Evolutionary conservation across 1,140 invertebrate genomes (phyloP), one percentile per base, ranked within the genome.

Genomic region (Aphis gossypii): DNA sequence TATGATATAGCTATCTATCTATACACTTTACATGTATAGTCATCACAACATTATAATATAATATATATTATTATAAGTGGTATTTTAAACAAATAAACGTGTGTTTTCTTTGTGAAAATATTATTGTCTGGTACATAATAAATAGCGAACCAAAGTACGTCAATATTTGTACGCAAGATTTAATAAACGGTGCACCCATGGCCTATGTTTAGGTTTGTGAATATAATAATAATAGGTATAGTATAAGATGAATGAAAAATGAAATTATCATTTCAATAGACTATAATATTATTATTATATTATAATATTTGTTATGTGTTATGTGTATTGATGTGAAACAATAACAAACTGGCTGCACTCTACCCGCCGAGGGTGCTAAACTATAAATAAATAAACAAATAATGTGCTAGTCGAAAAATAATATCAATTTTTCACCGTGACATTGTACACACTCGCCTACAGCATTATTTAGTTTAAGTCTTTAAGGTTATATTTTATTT

Each of bases 391-490:
- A 51, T 51, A 51, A 51, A 51, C 48, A 51, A 51, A 51, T 51
- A 18, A 51, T 18, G 14, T 0, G 0, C 3, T 18, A 18, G 14
- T 51, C 9, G 48, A 51, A 51, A 51, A 51, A 18, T 14, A 51
- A 48, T 48, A 48, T 48, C 48, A 48, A 9, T 9, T 11, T 11
- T 48, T 48, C 14, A 48, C 14, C 9, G 94, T 99, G 98, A 60
- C 35, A 35, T 35, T 35, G 35, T 35, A 35, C 35, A 1, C 35
- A 35, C 35, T 35, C 35, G 35, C 1, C 35, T 35, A 35, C 35
- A 35, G 35, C 35, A 35, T 35, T 35, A 35, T 35, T 35, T 35
- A 35, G 35, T 35, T 35, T 35, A 1, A 35, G 35, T 1, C 35
- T 35, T 35, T 35, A 35, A 35, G 35, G 35, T 35, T 35, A 35